Conservation (phyloP, 1,140 invertebrate genomes). For the Trichomalopsis sarcophagae region DNA sequence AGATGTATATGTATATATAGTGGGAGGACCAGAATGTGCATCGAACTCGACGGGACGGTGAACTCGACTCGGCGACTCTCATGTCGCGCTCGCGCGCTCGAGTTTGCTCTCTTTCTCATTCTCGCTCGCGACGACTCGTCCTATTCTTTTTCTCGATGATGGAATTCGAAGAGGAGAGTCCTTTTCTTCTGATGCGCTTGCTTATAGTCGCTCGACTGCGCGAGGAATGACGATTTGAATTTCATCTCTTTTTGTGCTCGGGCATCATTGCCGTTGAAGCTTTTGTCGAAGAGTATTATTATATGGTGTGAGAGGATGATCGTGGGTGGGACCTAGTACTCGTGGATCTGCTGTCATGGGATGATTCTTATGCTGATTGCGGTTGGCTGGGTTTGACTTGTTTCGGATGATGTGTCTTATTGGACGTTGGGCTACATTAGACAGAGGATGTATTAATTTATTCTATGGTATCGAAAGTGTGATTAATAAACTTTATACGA, state of each 20-base stretch:
- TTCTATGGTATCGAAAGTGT: no score
- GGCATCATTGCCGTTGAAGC: no score
- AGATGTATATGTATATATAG: background rate
- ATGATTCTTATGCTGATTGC: background rate
- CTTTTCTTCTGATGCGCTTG: background rate
- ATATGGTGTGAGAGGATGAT: no score
- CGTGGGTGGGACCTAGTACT: no score
- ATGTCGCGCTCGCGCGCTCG: background rate
- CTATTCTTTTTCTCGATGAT: background rate
- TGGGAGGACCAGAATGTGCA: constrained; percentile 46
- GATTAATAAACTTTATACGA: no score
- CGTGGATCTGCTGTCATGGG: background rate
- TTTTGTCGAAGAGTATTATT: no score
- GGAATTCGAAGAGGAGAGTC: background rate
- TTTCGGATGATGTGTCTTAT: no score
- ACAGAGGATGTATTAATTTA: no score
- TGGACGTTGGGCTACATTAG: no score
- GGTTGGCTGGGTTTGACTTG: background rate
- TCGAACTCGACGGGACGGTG: constrained; percentile 36
- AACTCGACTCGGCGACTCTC: background rate
- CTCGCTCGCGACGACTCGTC: background rate
- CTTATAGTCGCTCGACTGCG: no score
- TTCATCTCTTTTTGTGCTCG: background rate
- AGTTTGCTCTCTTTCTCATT: constrained; percentile 29
- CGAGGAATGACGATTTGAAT: background rate